phyloP scores from a whole-genome alignment of 2,797 vertebrate genomes.

The Semotilus atromaculatus region DNA sequence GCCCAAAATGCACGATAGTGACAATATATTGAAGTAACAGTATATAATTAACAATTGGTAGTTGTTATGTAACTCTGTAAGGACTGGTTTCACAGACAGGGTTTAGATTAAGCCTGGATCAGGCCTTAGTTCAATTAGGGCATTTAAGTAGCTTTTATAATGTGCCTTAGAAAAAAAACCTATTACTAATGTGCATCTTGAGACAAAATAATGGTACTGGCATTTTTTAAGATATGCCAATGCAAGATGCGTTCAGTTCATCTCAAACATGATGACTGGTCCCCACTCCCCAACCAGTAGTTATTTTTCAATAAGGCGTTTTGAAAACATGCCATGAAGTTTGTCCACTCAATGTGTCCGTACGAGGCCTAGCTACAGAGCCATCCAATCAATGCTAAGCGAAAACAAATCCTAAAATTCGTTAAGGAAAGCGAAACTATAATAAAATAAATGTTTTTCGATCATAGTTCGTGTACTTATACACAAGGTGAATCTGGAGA shows the following conservation, averaged over 20 bases:
- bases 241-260: no score
- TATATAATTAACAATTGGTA: background rate
- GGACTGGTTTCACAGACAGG: no score
- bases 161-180: no score
- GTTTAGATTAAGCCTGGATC: no score
- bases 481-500: background rate
- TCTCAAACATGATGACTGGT: no score
- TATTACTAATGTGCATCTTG: no score
- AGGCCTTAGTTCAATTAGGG: no score
- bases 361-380: conserved; percentile 47
- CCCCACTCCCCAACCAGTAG: no score
- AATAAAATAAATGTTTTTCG: background rate
- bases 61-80: background rate
- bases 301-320: conserved; percentile 10
- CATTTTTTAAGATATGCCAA: no score
- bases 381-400: conserved; percentile 9
- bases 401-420: conserved; percentile 44
- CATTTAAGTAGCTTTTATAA: no score
- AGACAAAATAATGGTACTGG: no score
- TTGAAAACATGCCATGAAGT: background rate
- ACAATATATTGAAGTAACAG: background rate
- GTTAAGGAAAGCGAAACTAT: background rate
- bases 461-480: background rate
- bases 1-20: background rate
- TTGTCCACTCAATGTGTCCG: conserved; percentile 45